Conservation (phyloP, 2,113 vertebrate genomes). For the Kobus ellipsiprymnus region DNA sequence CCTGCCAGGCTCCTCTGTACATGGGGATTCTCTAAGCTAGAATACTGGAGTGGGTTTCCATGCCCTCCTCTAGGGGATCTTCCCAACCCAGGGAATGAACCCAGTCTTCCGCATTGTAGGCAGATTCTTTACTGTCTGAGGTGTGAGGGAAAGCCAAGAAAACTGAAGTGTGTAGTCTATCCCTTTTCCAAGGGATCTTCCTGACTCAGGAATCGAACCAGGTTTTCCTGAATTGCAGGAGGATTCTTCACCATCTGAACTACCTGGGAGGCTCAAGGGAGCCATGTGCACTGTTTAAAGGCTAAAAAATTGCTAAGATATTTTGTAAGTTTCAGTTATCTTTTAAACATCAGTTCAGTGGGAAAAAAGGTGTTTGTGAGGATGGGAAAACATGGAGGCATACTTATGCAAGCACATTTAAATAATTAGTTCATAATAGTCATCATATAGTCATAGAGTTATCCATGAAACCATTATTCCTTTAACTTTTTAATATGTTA, state of each 20-base stretch:
- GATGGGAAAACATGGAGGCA: not conserved
- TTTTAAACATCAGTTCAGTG: not conserved
- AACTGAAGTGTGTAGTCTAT: not conserved
- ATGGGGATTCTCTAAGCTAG: not conserved
- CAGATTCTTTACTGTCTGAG: not conserved
- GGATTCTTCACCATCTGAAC: not conserved
- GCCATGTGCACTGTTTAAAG: not conserved
- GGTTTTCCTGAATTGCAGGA: not conserved
- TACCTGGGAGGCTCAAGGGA: not conserved
- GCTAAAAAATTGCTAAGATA: not conserved
- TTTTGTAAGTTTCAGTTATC: not conserved
- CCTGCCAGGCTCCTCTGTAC: not conserved
- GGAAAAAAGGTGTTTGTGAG: not conserved
- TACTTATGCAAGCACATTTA: not conserved
- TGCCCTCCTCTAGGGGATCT: not conserved
- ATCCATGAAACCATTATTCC: not conserved
- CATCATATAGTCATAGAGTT: not conserved
- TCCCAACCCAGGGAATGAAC: not conserved
- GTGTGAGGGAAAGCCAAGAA: not conserved
- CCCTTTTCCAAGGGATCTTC: not conserved
- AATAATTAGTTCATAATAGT: not conserved
- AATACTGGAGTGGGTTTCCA: not conserved
- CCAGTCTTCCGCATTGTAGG: not conserved
- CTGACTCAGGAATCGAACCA: accelerated
- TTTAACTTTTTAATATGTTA: not conserved